Percentiles rank a stretch among this genome's conserved stretches.
These are phyloP conservation scores for Galerucella calmariensis DNA, from an alignment of 2,888 invertebrate species.

Conservation along the genomic window DNA sequence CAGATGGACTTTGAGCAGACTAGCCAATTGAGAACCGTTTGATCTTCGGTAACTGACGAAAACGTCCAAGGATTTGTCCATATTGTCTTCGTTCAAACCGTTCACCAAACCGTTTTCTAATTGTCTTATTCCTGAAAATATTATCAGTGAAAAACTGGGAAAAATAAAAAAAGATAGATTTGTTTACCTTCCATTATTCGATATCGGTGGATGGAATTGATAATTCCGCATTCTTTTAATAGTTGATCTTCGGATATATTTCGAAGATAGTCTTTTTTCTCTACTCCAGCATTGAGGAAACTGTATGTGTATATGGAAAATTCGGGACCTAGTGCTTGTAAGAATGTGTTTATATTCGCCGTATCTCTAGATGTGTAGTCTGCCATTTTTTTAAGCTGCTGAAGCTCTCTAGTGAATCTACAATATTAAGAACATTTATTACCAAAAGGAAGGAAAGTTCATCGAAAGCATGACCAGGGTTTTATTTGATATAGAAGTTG, in stretches of 20 bases:
- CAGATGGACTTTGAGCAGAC: constrained; percentile 94
- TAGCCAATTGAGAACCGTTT: constrained; percentile 96
- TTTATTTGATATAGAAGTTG: no score
- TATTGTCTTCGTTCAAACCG: constrained; percentile 77
- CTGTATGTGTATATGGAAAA: constrained; percentile 97
- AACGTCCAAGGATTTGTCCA: constrained; percentile 93
- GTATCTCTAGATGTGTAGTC: constrained; percentile 95
- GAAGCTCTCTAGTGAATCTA: constrained; percentile 91
- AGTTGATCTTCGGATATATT: constrained; percentile 92
- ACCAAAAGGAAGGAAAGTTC: no score
- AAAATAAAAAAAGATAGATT: not conserved
- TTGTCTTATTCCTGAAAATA: constrained; percentile 72
- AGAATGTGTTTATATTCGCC: constrained; percentile 87
- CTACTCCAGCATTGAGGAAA: constrained; percentile 95
- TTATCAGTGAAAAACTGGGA: not conserved
- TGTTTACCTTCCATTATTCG: constrained; percentile 81
- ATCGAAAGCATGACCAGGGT: no score
- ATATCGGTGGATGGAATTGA: constrained; percentile 93
- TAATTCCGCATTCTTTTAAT: constrained; percentile 88
- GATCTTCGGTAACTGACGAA: constrained; percentile 98
- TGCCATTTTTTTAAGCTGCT: constrained; percentile 93
- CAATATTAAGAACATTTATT: constrained; percentile 47
- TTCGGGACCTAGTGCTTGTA: constrained; percentile 86
- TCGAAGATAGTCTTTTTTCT: constrained; percentile 83
- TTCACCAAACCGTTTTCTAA: constrained; percentile 75